Base-by-base conservation (phyloP, 2,113 vertebrate species). In the Erythrocercus mccallii region DNA sequence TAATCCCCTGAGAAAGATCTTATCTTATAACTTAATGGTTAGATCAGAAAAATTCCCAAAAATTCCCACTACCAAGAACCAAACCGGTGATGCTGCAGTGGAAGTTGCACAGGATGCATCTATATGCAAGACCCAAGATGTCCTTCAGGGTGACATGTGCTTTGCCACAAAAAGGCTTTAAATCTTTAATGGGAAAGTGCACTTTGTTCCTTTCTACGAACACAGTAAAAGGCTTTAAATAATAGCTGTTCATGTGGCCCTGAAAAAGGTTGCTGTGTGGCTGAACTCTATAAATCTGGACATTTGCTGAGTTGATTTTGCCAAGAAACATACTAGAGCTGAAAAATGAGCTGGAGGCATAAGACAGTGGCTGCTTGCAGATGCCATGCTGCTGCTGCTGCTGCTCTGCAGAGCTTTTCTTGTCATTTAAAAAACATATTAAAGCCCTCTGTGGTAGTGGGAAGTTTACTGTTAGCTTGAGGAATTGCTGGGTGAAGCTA, bases 261-360 rank as follows among this genome's bases (percentile, higher is more conserved):
- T 97, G 95, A 86, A 92, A 96, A 94, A 92, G 94, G 93, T 94
- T 94, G 86, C 94, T 64, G 69, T 96, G 94, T 86, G 92, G 80
- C 64, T 94, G 95, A 96, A 96, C 96, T 96, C 96, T 42, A 95
- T 97, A 97, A 97, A 96, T 97, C 96, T 92, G 94, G 92, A 92
- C 95, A 94, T 96, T 96, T 96, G 90, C 86, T 88, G 95, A 95
- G 92, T 90, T 93, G 96, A 95, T 93, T 96, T 96, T 96, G 88
- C 95, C 95, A 96, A 96, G 95, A 92, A 96, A 78, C 92, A 90
- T 78, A 61, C 72, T 81, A 81, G 2, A 1, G 80, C 90, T 96
- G 92, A 95, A 96, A 96, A 96, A 96, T 86, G 93, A 94, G 92
- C 86, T 74, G 77, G 47, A 60, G 69, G 72, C 73, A 57, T 74